These are phyloP conservation scores for Achatina immaculata DNA, from an alignment of 1,140 invertebrate genomes.

Conservation along the genomic window DNA sequence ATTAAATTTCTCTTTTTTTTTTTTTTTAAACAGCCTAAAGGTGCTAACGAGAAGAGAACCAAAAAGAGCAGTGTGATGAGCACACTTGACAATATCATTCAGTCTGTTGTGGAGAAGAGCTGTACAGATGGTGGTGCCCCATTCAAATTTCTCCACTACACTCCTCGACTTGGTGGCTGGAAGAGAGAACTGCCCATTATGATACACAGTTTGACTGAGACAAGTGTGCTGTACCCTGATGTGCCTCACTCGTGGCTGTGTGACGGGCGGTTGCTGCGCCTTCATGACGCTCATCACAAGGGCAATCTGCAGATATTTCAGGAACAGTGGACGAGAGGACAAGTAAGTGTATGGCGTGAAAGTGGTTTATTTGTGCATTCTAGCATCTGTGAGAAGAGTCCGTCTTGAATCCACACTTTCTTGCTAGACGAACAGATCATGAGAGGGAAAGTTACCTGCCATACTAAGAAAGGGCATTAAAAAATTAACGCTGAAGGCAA, in stretches of 20 bases:
- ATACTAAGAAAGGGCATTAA: no score
- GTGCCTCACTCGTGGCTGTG: slow-evolving; percentile 80
- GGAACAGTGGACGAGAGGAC: slow-evolving; percentile 94
- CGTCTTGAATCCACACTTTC: no score
- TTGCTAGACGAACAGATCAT: no score
- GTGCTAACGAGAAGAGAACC: slow-evolving; percentile 70
- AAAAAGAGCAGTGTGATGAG: slow-evolving; percentile 73
- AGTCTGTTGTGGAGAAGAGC: slow-evolving; percentile 83
- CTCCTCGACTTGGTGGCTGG: slow-evolving; percentile 75
- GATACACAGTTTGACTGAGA: slow-evolving; percentile 89
- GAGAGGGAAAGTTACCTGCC: no score
- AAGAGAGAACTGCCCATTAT: slow-evolving; percentile 77
- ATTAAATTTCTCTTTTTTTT: no score
- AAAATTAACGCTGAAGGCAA: no score
- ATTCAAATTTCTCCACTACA: slow-evolving; percentile 79
- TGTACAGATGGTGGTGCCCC: slow-evolving; percentile 65
- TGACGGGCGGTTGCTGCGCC: slow-evolving; percentile 87
- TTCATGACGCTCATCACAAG: slow-evolving; percentile 85
- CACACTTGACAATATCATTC: slow-evolving; percentile 84
- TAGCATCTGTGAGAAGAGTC: no score
- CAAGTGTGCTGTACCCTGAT: slow-evolving; percentile 82
- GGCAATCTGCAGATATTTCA: slow-evolving; percentile 91
- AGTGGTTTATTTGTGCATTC: no score
- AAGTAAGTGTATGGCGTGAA: slow-evolving; percentile 46
- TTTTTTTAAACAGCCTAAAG: slow-evolving; percentile 32